Evolutionary conservation across 2,113 vertebrate genomes (phyloP), one percentile per base, ranked within the genome.

Genomic region (Apteryx owenii): DNA sequence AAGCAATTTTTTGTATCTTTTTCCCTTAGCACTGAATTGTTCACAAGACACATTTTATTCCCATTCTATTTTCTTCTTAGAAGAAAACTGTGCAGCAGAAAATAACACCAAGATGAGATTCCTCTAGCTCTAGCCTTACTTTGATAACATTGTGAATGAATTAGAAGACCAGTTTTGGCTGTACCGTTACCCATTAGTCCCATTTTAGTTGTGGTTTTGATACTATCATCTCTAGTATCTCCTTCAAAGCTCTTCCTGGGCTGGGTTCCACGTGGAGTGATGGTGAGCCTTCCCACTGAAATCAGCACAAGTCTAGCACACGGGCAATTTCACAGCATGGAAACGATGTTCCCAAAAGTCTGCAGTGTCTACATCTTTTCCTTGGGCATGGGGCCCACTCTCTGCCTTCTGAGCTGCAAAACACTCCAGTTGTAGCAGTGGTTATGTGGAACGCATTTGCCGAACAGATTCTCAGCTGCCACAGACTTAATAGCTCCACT

Each of bases 361-460:
- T 60, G 36, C 54, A 51, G 64, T 88, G 80, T 94, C 2, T 1
- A 10, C 88, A 75, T 90, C 90, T 90, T 82, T 83, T 93, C 42
- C 38, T 89, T 79, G 93, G 85, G 94, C 92, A 84, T 40, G 38
- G 29, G 85, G 72, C 94, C 92, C 83, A 79, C 46, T 87, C 77
- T 87, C 77, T 87, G 85, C 75, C 64, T 96, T 95, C 75, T 95
- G 81, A 96, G 85, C 79, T 83, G 87, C 91, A 89, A 95, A 94
- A 73, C 1, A 2, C 48, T 95, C 68, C 64, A 93, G 84, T 93
- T 88, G 75, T 81, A 94, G 79, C 89, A 82, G 54, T 71, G 42
- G 65, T 44, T 86, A 85, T 90, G 38, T 89, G 69, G 56, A 90
- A 79, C 48, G 88, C 87, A 84, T 89, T 97, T 88, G 73, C 93